Base-by-base conservation (phyloP, 2,888 invertebrate species). In the Erpobdella octoculata region DNA sequence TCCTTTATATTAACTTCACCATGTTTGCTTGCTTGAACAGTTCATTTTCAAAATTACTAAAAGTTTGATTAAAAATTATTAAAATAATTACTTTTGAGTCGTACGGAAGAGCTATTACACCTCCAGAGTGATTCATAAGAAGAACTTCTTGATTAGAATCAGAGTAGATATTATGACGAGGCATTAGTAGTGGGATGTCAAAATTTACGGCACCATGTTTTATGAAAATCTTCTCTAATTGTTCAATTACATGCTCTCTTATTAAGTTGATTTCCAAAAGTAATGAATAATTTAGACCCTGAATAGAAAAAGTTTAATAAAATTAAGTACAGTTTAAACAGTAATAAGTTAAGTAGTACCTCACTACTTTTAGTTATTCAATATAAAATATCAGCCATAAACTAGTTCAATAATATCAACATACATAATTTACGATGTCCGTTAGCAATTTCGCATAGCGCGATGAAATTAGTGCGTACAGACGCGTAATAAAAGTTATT, bases 41-140 rank as follows among this genome's bases (percentile, higher is more conserved):
- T 35, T 65, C 8, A 9, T 8, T 9, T 8, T 12, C 9, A 15
- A 61, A 15, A 9, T 64, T 37, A 33, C 9, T 35, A 36, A 36
- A 67, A 12, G 21, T 38, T n/a, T n/a, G 9, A 5, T 18, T 36
- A 12, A 33, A 8, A 12, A 8, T n/a, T 18, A 41, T 18, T 5
- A 9, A 8, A 15, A 28, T 9, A 36, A 75, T 72, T 74, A 82
- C 88, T 82, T 89, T 87, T 76, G 94, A 86, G 84, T 96, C 93
- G 79, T 90, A 89, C 0, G 95, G 93, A 71, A 94, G 83, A 67
- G 89, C 88, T 8, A 93, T 91, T 0, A 95, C 88, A 72, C 88
- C 88, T 0, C 95, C 95, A 35, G 89, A 89, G 73, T 89, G 88
- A 0, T 93, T 92, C 91, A 96, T 93, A 15, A 93, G 84, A 77